Conservation (phyloP, 2,113 vertebrate genomes). For the Anoura caudifer region DNA sequence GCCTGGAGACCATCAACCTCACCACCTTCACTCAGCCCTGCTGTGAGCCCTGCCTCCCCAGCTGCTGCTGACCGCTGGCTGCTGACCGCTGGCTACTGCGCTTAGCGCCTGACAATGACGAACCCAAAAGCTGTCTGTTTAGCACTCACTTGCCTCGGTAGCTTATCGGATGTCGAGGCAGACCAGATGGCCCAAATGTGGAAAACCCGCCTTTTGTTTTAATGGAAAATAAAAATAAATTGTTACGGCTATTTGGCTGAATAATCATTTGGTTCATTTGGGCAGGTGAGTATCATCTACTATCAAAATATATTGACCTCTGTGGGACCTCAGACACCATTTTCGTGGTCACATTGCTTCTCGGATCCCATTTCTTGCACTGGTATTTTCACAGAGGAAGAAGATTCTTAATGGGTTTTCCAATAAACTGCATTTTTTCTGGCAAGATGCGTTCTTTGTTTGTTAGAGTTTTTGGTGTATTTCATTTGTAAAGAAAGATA, state of each 20-base stretch:
- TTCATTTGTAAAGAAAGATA: background rate
- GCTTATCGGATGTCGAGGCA: background rate
- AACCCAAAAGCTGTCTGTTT: background rate
- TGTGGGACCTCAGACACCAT: background rate
- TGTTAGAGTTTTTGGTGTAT: background rate
- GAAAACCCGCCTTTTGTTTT: background rate
- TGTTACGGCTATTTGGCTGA: background rate
- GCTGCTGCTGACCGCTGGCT: background rate
- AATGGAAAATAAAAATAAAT: background rate
- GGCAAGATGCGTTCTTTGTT: constrained; percentile 28
- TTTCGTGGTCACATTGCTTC: background rate
- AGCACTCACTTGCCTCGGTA: background rate
- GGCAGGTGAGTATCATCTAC: background rate
- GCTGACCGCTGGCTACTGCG: no score
- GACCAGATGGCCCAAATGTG: background rate
- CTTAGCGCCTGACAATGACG: background rate
- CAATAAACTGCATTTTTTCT: constrained; percentile 68
- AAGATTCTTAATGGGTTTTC: background rate
- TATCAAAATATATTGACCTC: background rate
- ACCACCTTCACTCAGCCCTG: constrained; percentile 54
- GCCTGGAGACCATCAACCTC: constrained; percentile 65
- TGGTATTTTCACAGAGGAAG: constrained; percentile 25
- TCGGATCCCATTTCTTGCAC: background rate
- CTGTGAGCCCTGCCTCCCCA: constrained; percentile 57
- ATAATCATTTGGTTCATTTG: background rate